Percentiles rank a stretch among this genome's conserved stretches.
These are phyloP conservation scores for Loxodonta africana DNA, from an alignment of 2,113 vertebrate genomes.

Conservation along the genomic window DNA sequence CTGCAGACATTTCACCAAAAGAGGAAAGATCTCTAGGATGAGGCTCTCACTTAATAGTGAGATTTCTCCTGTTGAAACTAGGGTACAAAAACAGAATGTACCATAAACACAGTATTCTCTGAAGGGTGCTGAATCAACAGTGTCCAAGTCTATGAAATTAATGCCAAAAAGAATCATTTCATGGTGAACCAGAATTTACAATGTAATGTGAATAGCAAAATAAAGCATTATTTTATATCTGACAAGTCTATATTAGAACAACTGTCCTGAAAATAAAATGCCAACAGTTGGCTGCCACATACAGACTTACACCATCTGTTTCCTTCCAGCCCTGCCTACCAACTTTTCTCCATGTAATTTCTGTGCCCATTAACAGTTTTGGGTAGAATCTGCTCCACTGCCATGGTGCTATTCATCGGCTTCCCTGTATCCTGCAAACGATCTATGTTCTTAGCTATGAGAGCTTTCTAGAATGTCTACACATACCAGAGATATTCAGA, in stretches of 20 bases:
- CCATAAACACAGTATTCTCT: neutral
- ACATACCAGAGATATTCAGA: neutral
- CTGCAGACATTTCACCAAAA: neutral
- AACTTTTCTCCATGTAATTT: conserved; percentile 11
- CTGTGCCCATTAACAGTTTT: neutral
- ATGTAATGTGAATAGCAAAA: neutral
- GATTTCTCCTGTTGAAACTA: conserved; percentile 4
- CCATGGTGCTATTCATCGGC: neutral
- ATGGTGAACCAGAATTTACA: conserved; percentile 24
- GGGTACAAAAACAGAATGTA: neutral
- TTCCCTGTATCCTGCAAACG: neutral
- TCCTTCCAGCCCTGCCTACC: neutral
- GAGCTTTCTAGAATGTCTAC: neutral
- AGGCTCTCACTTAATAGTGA: neutral
- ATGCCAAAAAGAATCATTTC: neutral
- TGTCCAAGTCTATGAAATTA: neutral
- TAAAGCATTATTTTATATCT: conserved; percentile 43
- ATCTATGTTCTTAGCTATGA: neutral
- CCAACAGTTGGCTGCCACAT: neutral
- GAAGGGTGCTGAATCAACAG: conserved; percentile 5
- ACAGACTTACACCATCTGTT: neutral
- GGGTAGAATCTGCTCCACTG: neutral
- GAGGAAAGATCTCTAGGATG: neutral
- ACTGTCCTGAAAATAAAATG: conserved; percentile 46
- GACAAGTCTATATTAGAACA: conserved; percentile 13